Evolutionary conservation across 2,113 vertebrate species (phyloP).

Genomic region (Festucalex cinctus): DNA sequence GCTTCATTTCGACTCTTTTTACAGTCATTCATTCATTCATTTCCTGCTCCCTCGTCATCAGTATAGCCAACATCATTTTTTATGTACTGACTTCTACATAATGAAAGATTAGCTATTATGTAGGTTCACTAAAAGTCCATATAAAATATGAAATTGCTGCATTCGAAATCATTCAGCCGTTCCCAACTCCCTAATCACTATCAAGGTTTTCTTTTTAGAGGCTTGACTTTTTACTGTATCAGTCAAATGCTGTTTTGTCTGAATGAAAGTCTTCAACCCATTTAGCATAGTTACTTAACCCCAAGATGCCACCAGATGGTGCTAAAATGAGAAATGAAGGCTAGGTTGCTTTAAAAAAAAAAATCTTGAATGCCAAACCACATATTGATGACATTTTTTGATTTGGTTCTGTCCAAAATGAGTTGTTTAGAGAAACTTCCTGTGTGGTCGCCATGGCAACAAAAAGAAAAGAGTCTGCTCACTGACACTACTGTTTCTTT

Average conservation of each 20-base stretch:
- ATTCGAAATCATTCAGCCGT: neutral
- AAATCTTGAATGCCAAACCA: neutral
- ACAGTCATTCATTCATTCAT: neutral
- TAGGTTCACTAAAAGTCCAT: no score
- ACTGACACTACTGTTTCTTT: conserved; percentile 70
- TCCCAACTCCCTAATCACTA: neutral
- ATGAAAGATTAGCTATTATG: no score
- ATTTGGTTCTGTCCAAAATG: neutral
- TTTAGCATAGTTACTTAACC: neutral
- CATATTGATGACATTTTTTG: neutral
- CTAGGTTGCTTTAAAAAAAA: neutral
- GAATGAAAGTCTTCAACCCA: neutral
- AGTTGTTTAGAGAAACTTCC: neutral
- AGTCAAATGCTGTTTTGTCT: neutral
- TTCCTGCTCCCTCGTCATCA: no score
- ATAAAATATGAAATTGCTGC: neutral
- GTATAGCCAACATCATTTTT: no score
- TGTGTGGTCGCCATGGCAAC: neutral
- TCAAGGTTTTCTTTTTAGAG: no score
- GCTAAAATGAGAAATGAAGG: neutral
- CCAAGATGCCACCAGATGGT: neutral
- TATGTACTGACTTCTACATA: no score
- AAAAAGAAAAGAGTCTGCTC: neutral
- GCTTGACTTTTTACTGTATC: no score
- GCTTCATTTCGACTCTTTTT: neutral